Evolutionary conservation across 2,888 invertebrate genomes (phyloP).

Genomic region (Euplexia lucipara): DNA sequence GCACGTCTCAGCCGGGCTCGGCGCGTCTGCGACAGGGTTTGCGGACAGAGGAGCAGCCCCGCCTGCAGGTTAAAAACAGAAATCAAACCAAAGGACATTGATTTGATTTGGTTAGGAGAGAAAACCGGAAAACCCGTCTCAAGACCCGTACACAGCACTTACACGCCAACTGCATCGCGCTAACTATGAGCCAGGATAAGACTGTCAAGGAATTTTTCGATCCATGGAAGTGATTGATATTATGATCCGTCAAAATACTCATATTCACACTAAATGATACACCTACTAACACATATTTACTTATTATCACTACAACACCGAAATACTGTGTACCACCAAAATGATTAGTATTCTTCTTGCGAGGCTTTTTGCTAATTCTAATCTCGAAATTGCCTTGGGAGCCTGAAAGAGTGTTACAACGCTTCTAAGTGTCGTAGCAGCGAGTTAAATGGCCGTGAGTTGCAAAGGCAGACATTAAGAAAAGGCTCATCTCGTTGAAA

Average conservation of each 20-base stretch:
- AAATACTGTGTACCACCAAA: constrained; percentile 47
- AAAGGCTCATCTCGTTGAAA: constrained; percentile 68
- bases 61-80: constrained; percentile 90
- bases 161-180: constrained; percentile 75
- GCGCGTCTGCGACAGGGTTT: constrained; percentile 97
- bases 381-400: constrained; percentile 56
- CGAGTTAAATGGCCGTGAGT: constrained; percentile 69
- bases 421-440: constrained; percentile 65
- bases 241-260: constrained; percentile 49
- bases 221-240: constrained; percentile 44
- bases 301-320: constrained; percentile 46
- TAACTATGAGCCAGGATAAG: constrained; percentile 58
- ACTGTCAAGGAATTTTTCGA: constrained; percentile 41
- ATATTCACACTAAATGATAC: constrained; percentile 58
- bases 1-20: constrained; percentile 96
- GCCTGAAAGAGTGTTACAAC: constrained; percentile 59
- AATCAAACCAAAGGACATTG: constrained; percentile 83
- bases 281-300: constrained; percentile 48
- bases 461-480: constrained; percentile 68
- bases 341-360: constrained; percentile 41
- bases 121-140: constrained; percentile 79
- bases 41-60: constrained; percentile 97
- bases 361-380: constrained; percentile 52
- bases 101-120: constrained; percentile 77
- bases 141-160: constrained; percentile 87